phyloP scores from a whole-genome alignment of 2,113 vertebrate species.

The Athene cunicularia region DNA sequence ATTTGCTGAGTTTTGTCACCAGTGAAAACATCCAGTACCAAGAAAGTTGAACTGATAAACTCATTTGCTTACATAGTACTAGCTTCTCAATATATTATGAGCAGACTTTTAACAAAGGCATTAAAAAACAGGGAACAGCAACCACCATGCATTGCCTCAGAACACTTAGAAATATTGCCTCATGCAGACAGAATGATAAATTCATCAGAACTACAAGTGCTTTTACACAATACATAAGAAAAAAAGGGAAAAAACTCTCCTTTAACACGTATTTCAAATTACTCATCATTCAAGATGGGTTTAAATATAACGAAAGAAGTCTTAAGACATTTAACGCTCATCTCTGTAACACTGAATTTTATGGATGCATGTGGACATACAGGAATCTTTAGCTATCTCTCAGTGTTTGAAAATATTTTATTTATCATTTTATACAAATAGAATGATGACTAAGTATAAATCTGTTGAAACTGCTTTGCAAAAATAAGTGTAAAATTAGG shows the following conservation, averaged over 20 bases:
- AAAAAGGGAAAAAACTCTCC: conserved; percentile 41
- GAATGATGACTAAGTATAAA: conserved; percentile 59
- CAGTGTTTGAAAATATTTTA: conserved; percentile 57
- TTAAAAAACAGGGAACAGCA: conserved; percentile 64
- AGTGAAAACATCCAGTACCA: conserved; percentile 52
- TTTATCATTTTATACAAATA: conserved; percentile 63
- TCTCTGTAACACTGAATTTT: conserved; percentile 4
- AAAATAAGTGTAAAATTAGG: conserved; percentile 66
- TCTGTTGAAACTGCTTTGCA: conserved; percentile 58
- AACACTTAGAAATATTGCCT: conserved; percentile 77
- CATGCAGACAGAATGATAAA: conserved; percentile 84
- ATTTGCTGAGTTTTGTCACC: conserved; percentile 59
- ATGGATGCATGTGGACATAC: background rate
- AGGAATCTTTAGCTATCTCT: conserved; percentile 50
- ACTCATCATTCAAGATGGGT: conserved; percentile 41
- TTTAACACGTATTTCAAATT: conserved; percentile 56
- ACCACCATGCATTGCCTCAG: conserved; percentile 84
- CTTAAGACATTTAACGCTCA: background rate
- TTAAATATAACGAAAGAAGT: background rate
- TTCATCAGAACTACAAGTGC: conserved; percentile 69
- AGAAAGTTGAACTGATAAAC: conserved; percentile 46
- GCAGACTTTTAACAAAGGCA: conserved; percentile 68
- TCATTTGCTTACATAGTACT: conserved; percentile 48
- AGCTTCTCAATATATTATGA: conserved; percentile 59
- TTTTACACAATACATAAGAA: conserved; percentile 63